Conservation (phyloP, 2,113 vertebrate species). For the Calidris pugnax region DNA sequence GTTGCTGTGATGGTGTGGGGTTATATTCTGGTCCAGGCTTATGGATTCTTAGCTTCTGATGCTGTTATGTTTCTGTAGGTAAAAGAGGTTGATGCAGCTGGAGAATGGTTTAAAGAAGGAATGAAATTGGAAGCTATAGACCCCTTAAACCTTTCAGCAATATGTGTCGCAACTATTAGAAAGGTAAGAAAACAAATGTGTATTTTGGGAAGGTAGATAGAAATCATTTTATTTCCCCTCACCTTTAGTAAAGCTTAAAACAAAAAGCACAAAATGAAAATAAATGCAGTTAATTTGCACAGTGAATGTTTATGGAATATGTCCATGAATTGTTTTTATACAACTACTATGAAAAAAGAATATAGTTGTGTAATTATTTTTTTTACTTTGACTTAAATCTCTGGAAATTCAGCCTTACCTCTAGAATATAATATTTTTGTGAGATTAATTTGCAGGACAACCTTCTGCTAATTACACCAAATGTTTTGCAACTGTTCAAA, state of each 20-base stretch:
- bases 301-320: neutral
- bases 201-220: neutral
- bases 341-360: neutral
- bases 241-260: neutral
- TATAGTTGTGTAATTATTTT: neutral
- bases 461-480: neutral
- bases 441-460: neutral
- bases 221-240: neutral
- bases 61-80: slow-evolving; percentile 77
- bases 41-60: slow-evolving; percentile 2
- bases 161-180: slow-evolving; percentile 98
- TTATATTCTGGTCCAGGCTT: neutral
- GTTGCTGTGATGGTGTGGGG: neutral
- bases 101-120: slow-evolving; percentile 96
- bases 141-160: slow-evolving; percentile 96
- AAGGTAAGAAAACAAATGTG: slow-evolving; percentile 81
- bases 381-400: neutral
- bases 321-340: neutral
- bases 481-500: neutral
- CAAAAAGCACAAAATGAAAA: neutral
- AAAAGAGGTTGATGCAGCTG: slow-evolving; percentile 92
- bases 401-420: neutral
- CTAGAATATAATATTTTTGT: neutral
- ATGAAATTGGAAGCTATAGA: slow-evolving; percentile 99
- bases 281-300: neutral